phyloP scores from a whole-genome alignment of 2,888 invertebrate species.

The Tachina lurida region DNA sequence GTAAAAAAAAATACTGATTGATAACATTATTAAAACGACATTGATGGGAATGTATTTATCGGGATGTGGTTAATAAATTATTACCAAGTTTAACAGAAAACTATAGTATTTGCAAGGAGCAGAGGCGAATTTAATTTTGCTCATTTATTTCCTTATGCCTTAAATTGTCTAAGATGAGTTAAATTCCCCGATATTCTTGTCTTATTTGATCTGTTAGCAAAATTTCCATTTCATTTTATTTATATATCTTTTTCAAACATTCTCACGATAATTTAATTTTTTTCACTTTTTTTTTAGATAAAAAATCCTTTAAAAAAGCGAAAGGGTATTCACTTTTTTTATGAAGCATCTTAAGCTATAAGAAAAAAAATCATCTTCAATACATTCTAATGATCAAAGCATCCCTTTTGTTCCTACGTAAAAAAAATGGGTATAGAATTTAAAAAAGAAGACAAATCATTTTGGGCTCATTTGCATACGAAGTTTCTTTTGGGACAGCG shows the following conservation, averaged over 20 bases:
- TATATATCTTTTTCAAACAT: constrained; percentile 7
- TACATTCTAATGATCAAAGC: constrained; percentile 59
- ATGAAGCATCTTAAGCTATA: constrained; percentile 76
- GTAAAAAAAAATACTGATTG: too few species aligned
- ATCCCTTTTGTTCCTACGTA: constrained; percentile 43
- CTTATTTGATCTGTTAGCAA: too few species aligned
- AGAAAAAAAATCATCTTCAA: constrained; percentile 73
- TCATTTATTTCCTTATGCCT: too few species aligned
- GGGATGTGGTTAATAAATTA: too few species aligned
- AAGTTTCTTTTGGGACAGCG: constrained; percentile 51
- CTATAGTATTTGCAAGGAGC: too few species aligned
- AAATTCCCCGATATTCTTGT: too few species aligned
- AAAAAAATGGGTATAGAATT: constrained; percentile 19
- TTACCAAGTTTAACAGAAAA: too few species aligned
- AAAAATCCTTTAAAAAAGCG: constrained; percentile 75
- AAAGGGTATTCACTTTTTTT: constrained; percentile 79
- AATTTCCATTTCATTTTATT: neutral
- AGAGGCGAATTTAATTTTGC: too few species aligned
- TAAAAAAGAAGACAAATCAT: constrained; percentile 58
- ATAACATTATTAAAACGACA: neutral
- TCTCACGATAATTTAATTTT: constrained; percentile 63
- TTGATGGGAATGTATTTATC: neutral
- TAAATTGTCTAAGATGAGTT: too few species aligned
- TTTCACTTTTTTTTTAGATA: constrained; percentile 61
- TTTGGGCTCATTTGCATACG: constrained; percentile 59